Base-by-base conservation (phyloP, 1,140 invertebrate species). In the Hesperophylax magnus region DNA sequence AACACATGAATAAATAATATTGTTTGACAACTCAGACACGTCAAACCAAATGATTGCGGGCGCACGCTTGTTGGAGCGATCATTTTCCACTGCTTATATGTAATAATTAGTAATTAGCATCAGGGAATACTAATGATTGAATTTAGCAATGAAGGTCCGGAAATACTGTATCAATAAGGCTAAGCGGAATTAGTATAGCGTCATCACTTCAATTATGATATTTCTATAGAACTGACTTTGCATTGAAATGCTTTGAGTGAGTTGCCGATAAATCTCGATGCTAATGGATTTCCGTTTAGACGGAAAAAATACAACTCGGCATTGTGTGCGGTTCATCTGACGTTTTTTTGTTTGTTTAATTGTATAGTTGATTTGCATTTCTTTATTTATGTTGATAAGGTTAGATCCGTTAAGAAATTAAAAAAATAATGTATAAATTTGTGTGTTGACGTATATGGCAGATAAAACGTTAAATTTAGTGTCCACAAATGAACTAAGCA, bases 191-290 rank as follows among this genome's bases (percentile, higher is more conserved):
- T 17, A 27, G 63, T 27, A 31, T 14, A 67, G 15, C 63, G 63
- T 67, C 63, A 67, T 34, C 22, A 67, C 8, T 27, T 67, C 63
- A 67, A 34, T 34, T 67, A 7, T 67, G 22, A 47, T 47, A n/a
- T 67, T 67, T 67, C 63, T 31, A 67, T 34, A 27, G 63, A 65
- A 34, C 17, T 65, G 20, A 24, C 58, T 31, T n/a, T 67, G 63
- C 27, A 31, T 67, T 67, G 27, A 34, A 67, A 67, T 67, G 22
- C 63, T 22, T 31, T n/a, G 31, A 34, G 27, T 17, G 63, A 67
- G 11, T 34, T 34, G 63, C n/a, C 14, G n/a, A 67, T 67, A 34
- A 67, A 67, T 67, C 22, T 27, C 63, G 22, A 67, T 67, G 63
- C 63, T 39, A 67, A 67, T 67, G 22, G 63, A 39, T 67, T 67